These are phyloP conservation scores for Apogon talboti DNA, from an alignment of 2,797 vertebrate species.

Conservation along the genomic window DNA sequence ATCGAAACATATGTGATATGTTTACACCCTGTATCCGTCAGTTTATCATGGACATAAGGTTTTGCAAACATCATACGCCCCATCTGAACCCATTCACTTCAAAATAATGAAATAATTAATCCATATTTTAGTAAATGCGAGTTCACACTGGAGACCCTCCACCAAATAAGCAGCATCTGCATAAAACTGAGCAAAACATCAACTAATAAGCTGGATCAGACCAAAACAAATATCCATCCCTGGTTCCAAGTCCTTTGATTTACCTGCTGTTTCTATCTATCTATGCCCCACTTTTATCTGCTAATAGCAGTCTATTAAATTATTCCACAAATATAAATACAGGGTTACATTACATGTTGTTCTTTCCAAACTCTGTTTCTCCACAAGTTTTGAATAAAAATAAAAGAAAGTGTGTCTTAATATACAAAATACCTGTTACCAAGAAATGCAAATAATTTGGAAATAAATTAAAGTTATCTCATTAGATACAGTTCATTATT, in stretches of 20 bases:
- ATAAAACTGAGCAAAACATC: constrained; percentile 62
- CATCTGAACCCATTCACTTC: constrained; percentile 34
- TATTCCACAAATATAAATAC: constrained; percentile 11
- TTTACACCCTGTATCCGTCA: constrained; percentile 40
- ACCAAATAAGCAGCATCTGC: constrained; percentile 55
- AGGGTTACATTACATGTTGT: neutral
- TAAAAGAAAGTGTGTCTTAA: neutral
- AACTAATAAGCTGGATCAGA: constrained; percentile 55
- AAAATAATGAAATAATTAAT: constrained; percentile 55
- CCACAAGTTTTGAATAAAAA: neutral
- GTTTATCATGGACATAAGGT: constrained; percentile 30
- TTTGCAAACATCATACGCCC: constrained; percentile 39
- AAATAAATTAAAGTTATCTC: constrained; percentile 1
- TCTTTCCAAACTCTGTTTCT: constrained; percentile 4
- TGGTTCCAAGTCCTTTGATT: constrained; percentile 38
- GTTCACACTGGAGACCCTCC: constrained; percentile 46
- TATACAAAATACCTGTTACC: too few relatives aligned
- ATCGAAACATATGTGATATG: constrained; percentile 63
- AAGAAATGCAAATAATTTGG: neutral
- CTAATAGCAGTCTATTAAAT: constrained; percentile 11
- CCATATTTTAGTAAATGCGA: constrained; percentile 29
- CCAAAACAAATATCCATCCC: constrained; percentile 49
- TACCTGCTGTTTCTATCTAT: constrained; percentile 50
- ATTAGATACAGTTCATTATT: constrained; percentile 24
- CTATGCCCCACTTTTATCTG: constrained; percentile 27